Base-by-base conservation (phyloP, 2,797 vertebrate genomes). In the Premnoplex brunnescens region DNA sequence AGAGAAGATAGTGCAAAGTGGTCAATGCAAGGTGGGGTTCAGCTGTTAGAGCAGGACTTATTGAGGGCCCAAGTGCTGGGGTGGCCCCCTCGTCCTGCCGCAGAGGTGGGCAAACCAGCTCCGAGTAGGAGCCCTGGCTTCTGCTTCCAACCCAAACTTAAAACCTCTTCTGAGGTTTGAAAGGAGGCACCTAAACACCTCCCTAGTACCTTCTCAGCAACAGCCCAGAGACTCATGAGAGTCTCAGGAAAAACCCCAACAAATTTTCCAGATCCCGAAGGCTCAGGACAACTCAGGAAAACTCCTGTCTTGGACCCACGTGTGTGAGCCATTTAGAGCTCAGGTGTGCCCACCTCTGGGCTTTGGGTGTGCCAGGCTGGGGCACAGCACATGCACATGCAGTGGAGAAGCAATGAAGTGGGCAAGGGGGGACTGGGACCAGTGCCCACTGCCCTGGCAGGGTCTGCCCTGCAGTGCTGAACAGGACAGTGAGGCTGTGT, bases 311-410 rank as follows among this genome's bases (percentile, higher is more conserved):
- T 39, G 41, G 59, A n/a, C 51, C 51, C 1, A 0, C 5, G 4
- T 14, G 66, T 39, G 75, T 15, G 55, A 92, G 82, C 64, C 5
- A 2, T 23, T 39, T 48, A 43, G 79, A 71, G 39, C 79, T 77
- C n/a, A 2, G 68, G 92, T 95, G 97, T 97, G 91, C 93, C 91
- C 78, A 95, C 96, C 96, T 95, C 93, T 96, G 94, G 85, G 95
- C 93, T 84, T 2, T 6, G 84, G 68, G 58, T 30, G 68, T 7
- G 8, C 85, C 8, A 12, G 80, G 76, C 19, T 10, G 16, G 36
- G 62, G 74, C 8, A 41, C 94, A 93, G 95, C 84, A 87, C 96
- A 96, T 95, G 95, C 93, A 97, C 97, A 97, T 97, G 97, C 97
- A 96, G 90, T 9, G 80, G 75, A 77, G 39, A 94, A 96, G 95